Percentiles rank a stretch among this genome's conserved stretches.
Conservation (phyloP, 2,797 vertebrate species). For the Coluber constrictor region DNA sequence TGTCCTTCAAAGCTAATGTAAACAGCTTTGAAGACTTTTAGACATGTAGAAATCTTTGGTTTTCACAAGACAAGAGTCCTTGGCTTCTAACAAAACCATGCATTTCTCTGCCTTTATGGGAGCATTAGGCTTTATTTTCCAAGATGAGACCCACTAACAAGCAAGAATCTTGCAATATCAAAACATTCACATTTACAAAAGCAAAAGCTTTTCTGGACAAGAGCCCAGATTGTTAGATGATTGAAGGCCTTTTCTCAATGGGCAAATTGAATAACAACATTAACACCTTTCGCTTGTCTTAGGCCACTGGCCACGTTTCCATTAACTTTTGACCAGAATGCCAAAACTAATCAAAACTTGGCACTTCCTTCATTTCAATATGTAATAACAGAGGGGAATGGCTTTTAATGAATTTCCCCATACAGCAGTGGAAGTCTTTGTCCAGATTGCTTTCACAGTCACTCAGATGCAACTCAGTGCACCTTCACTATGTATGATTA, state of each 20-base stretch:
- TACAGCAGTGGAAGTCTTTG: neutral
- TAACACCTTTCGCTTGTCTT: neutral
- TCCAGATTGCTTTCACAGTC: neutral
- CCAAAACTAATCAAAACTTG: neutral
- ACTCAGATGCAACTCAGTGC: neutral
- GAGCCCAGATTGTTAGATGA: neutral
- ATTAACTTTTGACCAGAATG: neutral
- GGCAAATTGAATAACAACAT: neutral
- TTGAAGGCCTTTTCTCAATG: neutral
- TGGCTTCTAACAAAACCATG: neutral
- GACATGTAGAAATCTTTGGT: neutral
- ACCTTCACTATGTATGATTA: neutral
- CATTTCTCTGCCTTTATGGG: neutral
- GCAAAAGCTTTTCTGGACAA: neutral
- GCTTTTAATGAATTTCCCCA: neutral
- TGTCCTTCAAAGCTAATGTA: neutral
- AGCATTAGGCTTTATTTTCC: conserved; percentile 18
- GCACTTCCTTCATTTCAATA: conserved; percentile 6
- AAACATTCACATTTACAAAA: neutral
- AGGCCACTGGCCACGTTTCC: rapidly evolving
- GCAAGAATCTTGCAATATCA: neutral
- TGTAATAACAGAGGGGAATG: neutral
- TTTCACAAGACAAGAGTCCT: neutral
- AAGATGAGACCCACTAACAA: neutral
- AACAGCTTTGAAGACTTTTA: neutral